A percentile compares a stretch with the other conserved stretches of the same genome.
These are phyloP conservation scores for Melopsittacus undulatus DNA, from an alignment of 2,797 vertebrate species.

Conservation along the genomic window DNA sequence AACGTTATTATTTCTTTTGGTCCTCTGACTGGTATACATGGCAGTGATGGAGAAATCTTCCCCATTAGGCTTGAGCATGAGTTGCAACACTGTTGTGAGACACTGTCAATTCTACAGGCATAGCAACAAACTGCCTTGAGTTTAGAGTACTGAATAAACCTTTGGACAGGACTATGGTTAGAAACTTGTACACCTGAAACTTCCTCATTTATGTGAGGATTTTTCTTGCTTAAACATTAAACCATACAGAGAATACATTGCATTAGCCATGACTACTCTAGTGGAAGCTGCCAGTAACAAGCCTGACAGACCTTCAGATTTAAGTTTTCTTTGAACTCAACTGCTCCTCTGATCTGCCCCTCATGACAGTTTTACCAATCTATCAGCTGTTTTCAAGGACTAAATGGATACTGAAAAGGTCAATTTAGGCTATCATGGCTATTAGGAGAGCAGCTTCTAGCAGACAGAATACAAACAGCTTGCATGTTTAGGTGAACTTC, in stretches of 20 bases:
- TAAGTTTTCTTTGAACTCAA: background rate
- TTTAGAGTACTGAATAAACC: background rate
- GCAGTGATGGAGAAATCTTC: background rate
- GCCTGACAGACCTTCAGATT: background rate
- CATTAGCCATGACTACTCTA: background rate
- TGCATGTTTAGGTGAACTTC: background rate
- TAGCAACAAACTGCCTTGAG: background rate
- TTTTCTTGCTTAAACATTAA: background rate
- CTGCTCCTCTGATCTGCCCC: background rate
- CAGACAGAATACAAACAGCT: background rate
- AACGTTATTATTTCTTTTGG: background rate
- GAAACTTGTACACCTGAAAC: background rate
- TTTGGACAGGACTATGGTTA: background rate
- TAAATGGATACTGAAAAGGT: background rate
- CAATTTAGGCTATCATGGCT: background rate
- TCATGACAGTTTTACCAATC: background rate
- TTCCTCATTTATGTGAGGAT: background rate
- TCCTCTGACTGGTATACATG: background rate
- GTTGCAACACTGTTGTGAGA: background rate
- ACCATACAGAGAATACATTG: background rate
- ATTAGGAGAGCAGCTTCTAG: background rate
- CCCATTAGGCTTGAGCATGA: rapidly evolving
- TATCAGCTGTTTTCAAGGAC: background rate
- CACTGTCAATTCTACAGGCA: background rate
- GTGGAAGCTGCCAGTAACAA: background rate